phyloP scores from a whole-genome alignment of 2,888 invertebrate species.

The Platycnemis pennipes region DNA sequence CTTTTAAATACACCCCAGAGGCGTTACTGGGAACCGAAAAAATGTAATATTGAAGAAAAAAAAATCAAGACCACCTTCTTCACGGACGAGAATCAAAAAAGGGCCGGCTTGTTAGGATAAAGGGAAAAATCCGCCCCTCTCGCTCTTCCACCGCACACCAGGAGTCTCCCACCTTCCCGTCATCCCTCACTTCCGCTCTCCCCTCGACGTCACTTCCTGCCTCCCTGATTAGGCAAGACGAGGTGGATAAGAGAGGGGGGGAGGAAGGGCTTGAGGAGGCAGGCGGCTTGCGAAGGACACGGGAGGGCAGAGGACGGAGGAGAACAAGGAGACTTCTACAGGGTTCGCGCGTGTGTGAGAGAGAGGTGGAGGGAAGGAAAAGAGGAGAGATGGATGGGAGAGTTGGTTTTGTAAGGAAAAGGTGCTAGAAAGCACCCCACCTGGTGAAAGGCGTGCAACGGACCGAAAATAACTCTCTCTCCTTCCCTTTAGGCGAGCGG shows the following conservation, averaged over 20 bases:
- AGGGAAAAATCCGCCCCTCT: not conserved
- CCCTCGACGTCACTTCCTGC: conserved; percentile 1
- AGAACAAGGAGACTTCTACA: not conserved
- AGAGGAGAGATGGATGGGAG: not conserved
- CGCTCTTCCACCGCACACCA: not conserved
- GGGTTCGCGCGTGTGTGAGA: not conserved
- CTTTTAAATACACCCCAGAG: not conserved
- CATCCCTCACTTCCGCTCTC: conserved; percentile 2
- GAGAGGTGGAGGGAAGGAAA: not conserved
- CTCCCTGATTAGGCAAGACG: not conserved
- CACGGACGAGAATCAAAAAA: not conserved
- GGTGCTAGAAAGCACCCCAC: not conserved
- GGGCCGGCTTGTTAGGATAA: not conserved
- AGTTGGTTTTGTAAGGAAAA: conserved; percentile 7
- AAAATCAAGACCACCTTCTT: not conserved
- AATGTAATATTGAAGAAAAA: not conserved
- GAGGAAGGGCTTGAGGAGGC: not conserved
- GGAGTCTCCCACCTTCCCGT: not conserved
- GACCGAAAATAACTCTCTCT: not conserved
- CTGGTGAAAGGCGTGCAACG: not conserved
- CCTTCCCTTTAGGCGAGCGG: not conserved
- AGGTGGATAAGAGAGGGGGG: not conserved
- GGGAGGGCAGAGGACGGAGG: not conserved
- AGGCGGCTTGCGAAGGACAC: not conserved
- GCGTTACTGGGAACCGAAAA: not conserved